These are phyloP conservation scores for Tauraco erythrolophus DNA, from an alignment of 2,113 vertebrate genomes.

Conservation along the genomic window DNA sequence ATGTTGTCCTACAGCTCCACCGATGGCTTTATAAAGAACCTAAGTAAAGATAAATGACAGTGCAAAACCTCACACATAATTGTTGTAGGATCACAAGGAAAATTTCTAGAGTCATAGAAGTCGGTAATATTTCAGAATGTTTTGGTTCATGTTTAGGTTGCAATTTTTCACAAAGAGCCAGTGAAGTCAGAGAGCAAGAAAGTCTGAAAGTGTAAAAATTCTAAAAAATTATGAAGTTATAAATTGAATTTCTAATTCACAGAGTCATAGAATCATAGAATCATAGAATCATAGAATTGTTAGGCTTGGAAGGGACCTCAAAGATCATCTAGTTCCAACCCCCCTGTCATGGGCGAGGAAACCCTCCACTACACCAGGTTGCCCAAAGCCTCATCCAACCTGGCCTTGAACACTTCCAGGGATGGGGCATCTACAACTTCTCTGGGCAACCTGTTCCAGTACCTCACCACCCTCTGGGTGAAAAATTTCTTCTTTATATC, in stretches of 20 bases:
- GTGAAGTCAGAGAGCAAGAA: neutral
- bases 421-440: too few species aligned
- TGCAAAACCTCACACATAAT: neutral
- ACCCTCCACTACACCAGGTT: too few species aligned
- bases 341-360: too few species aligned
- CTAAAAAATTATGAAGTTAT: neutral
- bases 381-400: too few species aligned
- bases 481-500: too few species aligned
- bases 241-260: neutral
- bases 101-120: neutral
- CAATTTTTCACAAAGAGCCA: neutral
- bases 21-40: neutral
- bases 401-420: too few species aligned
- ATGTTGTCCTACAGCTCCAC: neutral
- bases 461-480: too few species aligned
- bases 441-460: too few species aligned
- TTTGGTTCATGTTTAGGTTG: neutral
- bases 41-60: neutral
- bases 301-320: too few species aligned
- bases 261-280: too few species aligned
- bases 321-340: too few species aligned
- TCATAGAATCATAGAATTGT: too few species aligned
- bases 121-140: neutral
- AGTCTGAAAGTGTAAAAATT: neutral
- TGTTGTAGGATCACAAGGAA: neutral